phyloP scores from a whole-genome alignment of 1,140 invertebrate genomes.

The Trichonephila clavata region DNA sequence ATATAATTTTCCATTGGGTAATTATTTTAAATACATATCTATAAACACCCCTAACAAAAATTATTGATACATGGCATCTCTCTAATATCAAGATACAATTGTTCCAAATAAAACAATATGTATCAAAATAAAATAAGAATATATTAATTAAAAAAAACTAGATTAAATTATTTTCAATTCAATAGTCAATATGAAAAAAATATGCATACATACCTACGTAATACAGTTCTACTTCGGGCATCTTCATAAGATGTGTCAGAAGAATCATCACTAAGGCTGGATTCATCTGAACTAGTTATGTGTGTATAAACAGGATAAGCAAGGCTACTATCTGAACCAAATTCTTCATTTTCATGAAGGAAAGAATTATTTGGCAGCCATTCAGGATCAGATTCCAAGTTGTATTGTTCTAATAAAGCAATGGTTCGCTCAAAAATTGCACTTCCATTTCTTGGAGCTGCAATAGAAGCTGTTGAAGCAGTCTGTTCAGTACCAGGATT shows the following conservation, averaged over 20 bases:
- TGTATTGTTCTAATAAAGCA: slow-evolving; percentile 38
- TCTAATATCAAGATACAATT: too few relatives aligned
- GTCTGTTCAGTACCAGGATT: neutral
- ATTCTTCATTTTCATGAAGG: neutral
- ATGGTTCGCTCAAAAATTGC: slow-evolving; percentile 46
- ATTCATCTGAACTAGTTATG: neutral
- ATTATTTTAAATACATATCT: too few relatives aligned
- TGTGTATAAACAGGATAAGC: neutral
- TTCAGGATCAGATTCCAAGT: slow-evolving; percentile 64
- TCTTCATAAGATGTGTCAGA: slow-evolving; percentile 31
- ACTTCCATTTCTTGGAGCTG: neutral
- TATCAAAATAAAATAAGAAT: too few relatives aligned
- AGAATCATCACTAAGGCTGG: neutral
- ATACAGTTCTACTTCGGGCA: neutral
- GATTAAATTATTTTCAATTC: too few relatives aligned
- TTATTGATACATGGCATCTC: too few relatives aligned
- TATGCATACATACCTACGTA: neutral
- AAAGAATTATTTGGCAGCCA: slow-evolving; percentile 21
- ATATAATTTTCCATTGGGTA: too few relatives aligned
- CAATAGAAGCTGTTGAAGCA: neutral
- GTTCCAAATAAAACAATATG: too few relatives aligned
- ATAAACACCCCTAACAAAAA: too few relatives aligned
- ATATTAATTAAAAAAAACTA: too few relatives aligned
- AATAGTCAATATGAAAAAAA: neutral
- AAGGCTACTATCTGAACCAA: neutral